These are phyloP conservation scores for Atta texana DNA, from an alignment of 1,140 invertebrate species.

Conservation along the genomic window DNA sequence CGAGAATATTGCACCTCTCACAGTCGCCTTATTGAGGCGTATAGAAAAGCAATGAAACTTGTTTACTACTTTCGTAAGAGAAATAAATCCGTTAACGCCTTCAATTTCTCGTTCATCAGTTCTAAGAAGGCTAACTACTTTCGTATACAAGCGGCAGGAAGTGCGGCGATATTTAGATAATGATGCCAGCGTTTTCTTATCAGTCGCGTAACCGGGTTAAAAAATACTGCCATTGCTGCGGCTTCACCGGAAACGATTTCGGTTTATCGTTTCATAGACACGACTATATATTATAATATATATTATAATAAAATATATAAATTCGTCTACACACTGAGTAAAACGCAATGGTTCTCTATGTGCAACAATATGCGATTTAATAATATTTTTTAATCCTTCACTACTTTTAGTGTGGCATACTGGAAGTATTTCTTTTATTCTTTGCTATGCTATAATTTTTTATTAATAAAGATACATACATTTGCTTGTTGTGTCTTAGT, in stretches of 20 bases:
- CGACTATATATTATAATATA: no score
- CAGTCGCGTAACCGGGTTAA: constrained; percentile 36
- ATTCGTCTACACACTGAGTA: background rate
- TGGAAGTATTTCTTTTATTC: no score
- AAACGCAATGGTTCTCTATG: background rate
- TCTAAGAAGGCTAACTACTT: constrained; percentile 38
- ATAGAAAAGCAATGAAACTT: background rate
- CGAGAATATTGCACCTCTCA: constrained; percentile 22
- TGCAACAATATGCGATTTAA: background rate
- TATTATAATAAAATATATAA: background rate
- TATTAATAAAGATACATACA: no score
- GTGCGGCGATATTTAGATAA: constrained; percentile 33
- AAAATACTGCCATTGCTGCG: constrained; percentile 13
- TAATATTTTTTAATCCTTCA: background rate
- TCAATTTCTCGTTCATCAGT: constrained; percentile 56
- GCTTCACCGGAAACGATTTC: constrained; percentile 15
- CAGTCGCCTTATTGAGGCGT: constrained; percentile 46
- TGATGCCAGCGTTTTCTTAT: constrained; percentile 49
- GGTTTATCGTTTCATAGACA: constrained; percentile 12
- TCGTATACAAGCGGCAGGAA: constrained; percentile 26
- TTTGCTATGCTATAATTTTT: no score
- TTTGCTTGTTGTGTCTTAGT: no score
- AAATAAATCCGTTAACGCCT: constrained; percentile 52
- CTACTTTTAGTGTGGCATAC: no score
- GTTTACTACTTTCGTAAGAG: constrained; percentile 29